phyloP scores from a whole-genome alignment of 2,113 vertebrate genomes.

The Lota lota region DNA sequence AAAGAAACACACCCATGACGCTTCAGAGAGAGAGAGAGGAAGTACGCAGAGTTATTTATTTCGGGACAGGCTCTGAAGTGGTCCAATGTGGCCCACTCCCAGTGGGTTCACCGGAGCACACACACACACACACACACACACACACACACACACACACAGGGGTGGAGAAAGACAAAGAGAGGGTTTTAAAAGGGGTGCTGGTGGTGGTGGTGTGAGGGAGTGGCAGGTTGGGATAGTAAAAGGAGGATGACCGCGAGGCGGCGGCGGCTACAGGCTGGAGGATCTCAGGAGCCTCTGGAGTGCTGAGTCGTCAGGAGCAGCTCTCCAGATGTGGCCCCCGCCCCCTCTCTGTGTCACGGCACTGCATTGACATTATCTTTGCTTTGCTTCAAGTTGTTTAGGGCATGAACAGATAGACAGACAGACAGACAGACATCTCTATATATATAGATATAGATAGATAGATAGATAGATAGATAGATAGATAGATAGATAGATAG shows the following conservation, averaged over 20 bases:
- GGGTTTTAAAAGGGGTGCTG: conserved; percentile 31
- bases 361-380: background rate
- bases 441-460: background rate
- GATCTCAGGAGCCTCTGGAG: conserved; percentile 49
- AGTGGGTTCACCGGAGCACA: conserved; percentile 58
- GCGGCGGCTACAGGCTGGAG: conserved; percentile 46
- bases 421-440: too few relatives aligned
- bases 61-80: conserved; percentile 59
- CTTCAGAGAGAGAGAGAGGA: conserved; percentile 22
- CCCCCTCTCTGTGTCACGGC: too few relatives aligned
- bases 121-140: conserved; percentile 14
- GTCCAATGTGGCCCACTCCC: conserved; percentile 41
- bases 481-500: background rate
- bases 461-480: background rate
- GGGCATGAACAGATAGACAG: too few relatives aligned
- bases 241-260: conserved; percentile 35
- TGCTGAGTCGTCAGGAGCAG: conserved; percentile 35
- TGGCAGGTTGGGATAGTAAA: conserved; percentile 57
- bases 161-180: conserved; percentile 54
- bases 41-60: conserved; percentile 38
- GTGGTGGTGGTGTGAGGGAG: conserved; percentile 12
- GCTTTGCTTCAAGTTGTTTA: too few relatives aligned
- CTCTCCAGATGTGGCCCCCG: conserved; percentile 45
- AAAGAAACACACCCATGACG: conserved; percentile 27
- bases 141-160: background rate